Base-by-base conservation (phyloP, 2,797 vertebrate species). In the Anomalospiza imberbis region DNA sequence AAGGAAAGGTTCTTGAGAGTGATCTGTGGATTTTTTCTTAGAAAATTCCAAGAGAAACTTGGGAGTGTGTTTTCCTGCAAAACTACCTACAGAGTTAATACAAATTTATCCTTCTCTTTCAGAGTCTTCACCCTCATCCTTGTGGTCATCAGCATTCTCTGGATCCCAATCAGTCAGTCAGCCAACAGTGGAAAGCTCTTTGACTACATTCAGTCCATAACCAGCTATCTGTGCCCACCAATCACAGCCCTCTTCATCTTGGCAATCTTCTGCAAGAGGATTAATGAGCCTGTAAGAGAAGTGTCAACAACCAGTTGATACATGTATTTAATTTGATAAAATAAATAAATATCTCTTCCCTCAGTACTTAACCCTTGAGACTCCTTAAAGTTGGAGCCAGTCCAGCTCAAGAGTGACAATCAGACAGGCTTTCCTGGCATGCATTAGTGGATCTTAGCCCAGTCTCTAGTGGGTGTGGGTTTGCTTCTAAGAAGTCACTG, bases 171-270 rank as follows among this genome's bases (percentile, higher is more conserved):
- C 85, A 98, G 99, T 95, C 99, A 99, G 70, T 97, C 98, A 74
- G 98, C 99, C 86, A 99, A 99, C 95, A 99, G 98, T 4, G 99
- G 99, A 42, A 98, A 98, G 93, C 98, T 99, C 45, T 99, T 99
- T 70, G 98, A 99, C 96, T 99, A 99, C 85, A 98, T 99, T 95
- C 99, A 99, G 93, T 98, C 99, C 62, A 97, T 99, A 92, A 98
- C 98, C 95, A 99, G 99, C 96, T 99, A 98, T 91, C 97, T 99
- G 68, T 98, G 98, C 12, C 99, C 99, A 2, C 99, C 99, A 2
- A 98, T 99, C 89, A 99, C 99, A 2, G 98, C 99, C 15, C 97
- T 99, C n/a, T 99, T 99, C 96, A 67, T 99, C 61, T 91, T 99
- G 98, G 99, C 98, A 82, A 98, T 99, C 95, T 99, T 99, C 98